These are phyloP conservation scores for Cyprinodon variegatus DNA, from an alignment of 2,113 vertebrate genomes.

Conservation along the genomic window DNA sequence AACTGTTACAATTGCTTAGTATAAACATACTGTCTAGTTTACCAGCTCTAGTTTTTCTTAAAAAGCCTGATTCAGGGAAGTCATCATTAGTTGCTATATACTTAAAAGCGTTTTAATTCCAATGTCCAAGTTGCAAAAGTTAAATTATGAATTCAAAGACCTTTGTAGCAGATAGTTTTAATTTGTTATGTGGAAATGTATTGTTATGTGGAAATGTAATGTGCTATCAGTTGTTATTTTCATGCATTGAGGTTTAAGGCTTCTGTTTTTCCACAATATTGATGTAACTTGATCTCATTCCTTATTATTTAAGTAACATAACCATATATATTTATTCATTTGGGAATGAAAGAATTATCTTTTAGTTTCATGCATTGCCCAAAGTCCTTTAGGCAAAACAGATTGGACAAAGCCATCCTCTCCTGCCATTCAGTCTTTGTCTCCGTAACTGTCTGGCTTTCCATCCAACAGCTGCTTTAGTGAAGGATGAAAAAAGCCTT, in stretches of 20 bases:
- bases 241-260: not conserved
- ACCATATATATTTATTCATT: not conserved
- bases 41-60: too few relatives aligned
- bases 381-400: conserved; percentile 52
- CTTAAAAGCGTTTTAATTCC: too few relatives aligned
- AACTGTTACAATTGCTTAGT: too few relatives aligned
- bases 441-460: conserved; percentile 45
- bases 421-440: conserved; percentile 47
- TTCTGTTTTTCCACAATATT: too few relatives aligned
- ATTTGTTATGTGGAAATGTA: too few relatives aligned
- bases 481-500: conserved; percentile 26
- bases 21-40: too few relatives aligned
- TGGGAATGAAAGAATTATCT: not conserved
- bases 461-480: conserved; percentile 39
- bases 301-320: not conserved
- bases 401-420: conserved; percentile 42
- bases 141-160: not conserved
- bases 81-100: too few relatives aligned
- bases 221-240: too few relatives aligned
- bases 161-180: not conserved
- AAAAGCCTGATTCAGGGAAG: too few relatives aligned
- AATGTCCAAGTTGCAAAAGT: too few relatives aligned
- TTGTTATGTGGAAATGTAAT: too few relatives aligned
- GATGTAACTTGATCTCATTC: not conserved
- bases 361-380: not conserved